phyloP scores from a whole-genome alignment of 2,888 invertebrate genomes.

The Laspeyria flexula region DNA sequence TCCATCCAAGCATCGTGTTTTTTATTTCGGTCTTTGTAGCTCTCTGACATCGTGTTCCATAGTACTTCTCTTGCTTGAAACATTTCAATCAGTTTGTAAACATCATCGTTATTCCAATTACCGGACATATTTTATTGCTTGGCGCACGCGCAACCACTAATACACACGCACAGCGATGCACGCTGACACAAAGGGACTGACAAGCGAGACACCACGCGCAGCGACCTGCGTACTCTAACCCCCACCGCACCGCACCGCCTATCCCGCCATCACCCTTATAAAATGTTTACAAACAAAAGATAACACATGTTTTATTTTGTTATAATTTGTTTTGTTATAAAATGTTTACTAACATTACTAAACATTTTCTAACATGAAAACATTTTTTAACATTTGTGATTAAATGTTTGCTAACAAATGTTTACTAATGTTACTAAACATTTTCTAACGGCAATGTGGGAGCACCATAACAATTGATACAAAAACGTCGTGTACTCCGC shows the following conservation, averaged over 20 bases:
- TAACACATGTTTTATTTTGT: conserved; percentile 28
- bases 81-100: conserved; percentile 41
- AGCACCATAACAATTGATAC: neutral
- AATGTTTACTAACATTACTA: conserved; percentile 21
- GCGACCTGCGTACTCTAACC: conserved; percentile 14
- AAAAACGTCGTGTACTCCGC: neutral
- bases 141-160: conserved; percentile 41
- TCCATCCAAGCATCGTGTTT: conserved; percentile 42
- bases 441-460: conserved; percentile 25
- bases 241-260: conserved; percentile 21
- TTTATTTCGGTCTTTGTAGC: conserved; percentile 41
- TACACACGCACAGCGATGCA: conserved; percentile 36
- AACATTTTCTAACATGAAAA: conserved; percentile 25
- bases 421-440: conserved; percentile 27
- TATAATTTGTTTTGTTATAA: conserved; percentile 22
- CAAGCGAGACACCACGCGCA: conserved; percentile 29
- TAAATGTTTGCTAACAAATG: conserved; percentile 28
- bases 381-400: conserved; percentile 21
- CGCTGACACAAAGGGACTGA: conserved; percentile 37
- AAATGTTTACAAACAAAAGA: conserved; percentile 29
- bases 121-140: conserved; percentile 39
- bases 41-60: conserved; percentile 39
- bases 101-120: conserved; percentile 32
- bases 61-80: conserved; percentile 44
- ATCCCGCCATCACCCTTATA: conserved; percentile 18